Percentiles rank a stretch among this genome's conserved stretches.
Evolutionary conservation across 2,797 vertebrate genomes (phyloP).

Genomic region (Notolepis coatsorum): DNA sequence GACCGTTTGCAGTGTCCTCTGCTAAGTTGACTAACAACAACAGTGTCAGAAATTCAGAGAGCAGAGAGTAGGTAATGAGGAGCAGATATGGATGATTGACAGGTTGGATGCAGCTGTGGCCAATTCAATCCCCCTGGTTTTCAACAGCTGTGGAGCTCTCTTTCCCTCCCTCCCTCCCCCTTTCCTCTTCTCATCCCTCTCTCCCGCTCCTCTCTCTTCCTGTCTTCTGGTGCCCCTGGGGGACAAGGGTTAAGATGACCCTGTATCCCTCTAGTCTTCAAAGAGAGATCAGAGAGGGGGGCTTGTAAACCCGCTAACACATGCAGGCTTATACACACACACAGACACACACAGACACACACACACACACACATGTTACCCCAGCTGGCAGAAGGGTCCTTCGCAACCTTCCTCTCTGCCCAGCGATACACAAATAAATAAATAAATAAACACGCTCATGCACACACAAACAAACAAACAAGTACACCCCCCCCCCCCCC

Average conservation of each 20-base stretch:
- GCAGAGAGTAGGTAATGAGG: not conserved
- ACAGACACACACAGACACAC: not conserved
- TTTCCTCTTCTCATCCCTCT: not conserved
- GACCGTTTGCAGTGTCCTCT: no score
- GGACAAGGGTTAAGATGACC: conserved; percentile 45
- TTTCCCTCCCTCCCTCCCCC: not conserved
- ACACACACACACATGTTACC: not conserved
- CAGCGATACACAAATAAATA: not conserved
- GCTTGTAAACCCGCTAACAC: conserved; percentile 10
- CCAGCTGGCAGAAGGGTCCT: conserved; percentile 46
- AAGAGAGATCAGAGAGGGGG: conserved; percentile 22
- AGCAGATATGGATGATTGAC: conserved; percentile 59
- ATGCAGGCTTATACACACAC: not conserved
- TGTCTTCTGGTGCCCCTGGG: conserved; percentile 33
- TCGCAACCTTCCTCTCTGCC: conserved; percentile 7
- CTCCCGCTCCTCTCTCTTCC: conserved; percentile 20
- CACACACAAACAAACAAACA: not conserved
- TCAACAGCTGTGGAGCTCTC: conserved; percentile 65
- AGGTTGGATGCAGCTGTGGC: conserved; percentile 62
- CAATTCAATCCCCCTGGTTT: conserved; percentile 50
- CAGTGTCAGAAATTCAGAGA: not conserved
- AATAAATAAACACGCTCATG: not conserved
- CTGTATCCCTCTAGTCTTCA: conserved; percentile 34
- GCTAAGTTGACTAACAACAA: no score
- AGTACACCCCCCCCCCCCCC: not conserved